Base-by-base conservation (phyloP, 2,888 invertebrate genomes). In the Muschampia plurimacula region DNA sequence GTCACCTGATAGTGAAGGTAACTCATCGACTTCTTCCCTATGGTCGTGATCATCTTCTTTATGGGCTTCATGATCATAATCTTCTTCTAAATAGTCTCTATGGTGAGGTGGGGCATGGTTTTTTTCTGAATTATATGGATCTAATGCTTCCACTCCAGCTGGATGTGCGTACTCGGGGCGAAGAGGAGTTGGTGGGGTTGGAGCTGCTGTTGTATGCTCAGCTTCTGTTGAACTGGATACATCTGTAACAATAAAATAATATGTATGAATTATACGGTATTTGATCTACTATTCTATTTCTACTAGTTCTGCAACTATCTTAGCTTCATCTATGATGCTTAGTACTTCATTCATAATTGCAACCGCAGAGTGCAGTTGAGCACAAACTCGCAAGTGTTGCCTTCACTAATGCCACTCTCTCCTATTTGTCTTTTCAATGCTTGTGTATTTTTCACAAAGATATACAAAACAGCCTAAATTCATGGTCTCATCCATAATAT, bases 101-200 rank as follows among this genome's bases (percentile, higher is more conserved):
- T 93, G 92, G 69, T 89, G 88, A 13, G 86, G 84, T 32, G 86
- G 89, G 76, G 85, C 89, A 77, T 92, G 83, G 67, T 84, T 90
- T 71, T 92, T 93, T 74, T 94, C 94, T 6, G 93, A 92, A 75
- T 93, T 93, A 75, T 94, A 94, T n/a, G 94, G 94, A 59, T 94
- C 94, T 79, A 94, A 74, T 4, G 89, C 92, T 83, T 94, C 94
- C 0, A 89, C 94, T 1, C 94, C 94, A 2, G 92, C 94, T 65
- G 94, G 94, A 64, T 93, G 94, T 4, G 94, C 92, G 72, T 94
- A 93, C 82, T 94, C 94, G 55, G 94, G 94, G 74, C 93, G 82
- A 57, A 93, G 80, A 36, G 93, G 93, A 80, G 92, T 86, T 3
- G 91, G 84, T 32, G 91, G 89, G 67, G 92, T 89, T 62, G 91